phyloP scores from a whole-genome alignment of 2,888 invertebrate genomes.

The Deroplatys truncata region DNA sequence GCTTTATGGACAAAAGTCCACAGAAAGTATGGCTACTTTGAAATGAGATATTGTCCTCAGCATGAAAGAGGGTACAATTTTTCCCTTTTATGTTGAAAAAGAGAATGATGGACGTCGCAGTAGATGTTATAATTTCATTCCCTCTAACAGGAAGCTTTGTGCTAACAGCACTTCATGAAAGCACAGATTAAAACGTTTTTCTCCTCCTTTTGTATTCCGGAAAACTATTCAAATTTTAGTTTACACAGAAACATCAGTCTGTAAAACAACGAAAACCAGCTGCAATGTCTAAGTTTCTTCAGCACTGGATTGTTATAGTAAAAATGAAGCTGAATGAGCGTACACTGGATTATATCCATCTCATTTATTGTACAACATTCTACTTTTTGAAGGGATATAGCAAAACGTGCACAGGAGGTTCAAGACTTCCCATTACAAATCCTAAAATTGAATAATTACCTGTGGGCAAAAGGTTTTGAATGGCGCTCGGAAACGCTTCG shows the following conservation, averaged over 20 bases:
- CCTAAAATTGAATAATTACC: too few species aligned
- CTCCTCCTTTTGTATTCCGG: neutral
- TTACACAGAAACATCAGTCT: neutral
- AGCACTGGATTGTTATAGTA: neutral
- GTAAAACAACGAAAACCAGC: neutral
- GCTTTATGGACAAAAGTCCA: neutral
- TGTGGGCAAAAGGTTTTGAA: too few species aligned
- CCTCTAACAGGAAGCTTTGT: neutral
- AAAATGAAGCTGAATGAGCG: neutral
- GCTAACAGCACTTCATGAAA: neutral
- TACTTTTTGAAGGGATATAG: too few species aligned
- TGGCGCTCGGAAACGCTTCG: too few species aligned
- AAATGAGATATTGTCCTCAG: neutral
- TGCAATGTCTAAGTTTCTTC: neutral
- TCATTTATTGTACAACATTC: too few species aligned
- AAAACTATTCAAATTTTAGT: neutral
- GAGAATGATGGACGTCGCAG: neutral
- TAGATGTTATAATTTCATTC: neutral
- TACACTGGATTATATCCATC: neutral
- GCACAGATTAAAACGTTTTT: neutral
- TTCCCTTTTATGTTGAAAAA: neutral
- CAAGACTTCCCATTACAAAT: too few species aligned
- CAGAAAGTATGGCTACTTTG: neutral
- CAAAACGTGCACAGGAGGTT: too few species aligned
- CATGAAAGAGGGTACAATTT: neutral